Evolutionary conservation across 2,113 vertebrate species (phyloP).

Genomic region (Sus scrofa): DNA sequence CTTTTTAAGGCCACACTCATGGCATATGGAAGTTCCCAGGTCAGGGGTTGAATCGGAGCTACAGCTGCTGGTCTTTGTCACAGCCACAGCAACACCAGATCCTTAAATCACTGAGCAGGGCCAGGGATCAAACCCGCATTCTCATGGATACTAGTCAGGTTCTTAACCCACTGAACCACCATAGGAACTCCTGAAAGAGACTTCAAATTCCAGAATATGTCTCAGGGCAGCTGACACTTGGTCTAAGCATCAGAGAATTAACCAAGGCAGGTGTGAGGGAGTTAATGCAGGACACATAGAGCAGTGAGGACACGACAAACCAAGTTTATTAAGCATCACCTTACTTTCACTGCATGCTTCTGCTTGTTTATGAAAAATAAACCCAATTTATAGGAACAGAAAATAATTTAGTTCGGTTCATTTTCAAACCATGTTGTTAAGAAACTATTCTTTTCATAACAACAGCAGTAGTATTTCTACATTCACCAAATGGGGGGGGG

Average conservation of each 20-base stretch:
- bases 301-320: neutral
- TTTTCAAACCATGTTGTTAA: slow-evolving; percentile 28
- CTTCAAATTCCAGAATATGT: neutral
- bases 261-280: neutral
- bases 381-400: neutral
- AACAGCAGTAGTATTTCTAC: neutral
- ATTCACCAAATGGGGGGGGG: neutral
- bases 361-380: neutral
- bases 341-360: neutral
- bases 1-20: no score
- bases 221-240: neutral
- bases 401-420: slow-evolving; percentile 15
- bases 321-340: neutral
- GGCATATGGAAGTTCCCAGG: no score
- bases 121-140: no score
- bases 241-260: neutral
- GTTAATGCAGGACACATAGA: neutral
- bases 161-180: no score
- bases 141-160: no score
- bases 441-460: neutral
- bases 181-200: neutral
- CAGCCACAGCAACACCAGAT: no score
- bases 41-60: no score
- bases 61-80: no score
- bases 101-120: no score